These are phyloP conservation scores for Orycteropus afer DNA, from an alignment of 2,113 vertebrate species.

Conservation along the genomic window DNA sequence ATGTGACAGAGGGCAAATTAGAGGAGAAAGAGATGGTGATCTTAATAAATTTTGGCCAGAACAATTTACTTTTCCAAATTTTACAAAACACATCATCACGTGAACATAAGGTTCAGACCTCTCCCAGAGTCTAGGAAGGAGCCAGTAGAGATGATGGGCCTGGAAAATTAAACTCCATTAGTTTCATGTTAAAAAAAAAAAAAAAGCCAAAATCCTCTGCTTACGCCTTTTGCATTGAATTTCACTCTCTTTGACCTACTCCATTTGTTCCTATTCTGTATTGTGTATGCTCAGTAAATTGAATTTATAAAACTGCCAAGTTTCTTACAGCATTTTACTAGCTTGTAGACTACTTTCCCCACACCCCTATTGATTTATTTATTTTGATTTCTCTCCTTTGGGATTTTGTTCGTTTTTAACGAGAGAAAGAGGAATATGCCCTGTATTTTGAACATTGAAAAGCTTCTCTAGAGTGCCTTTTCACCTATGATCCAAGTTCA, in stretches of 20 bases:
- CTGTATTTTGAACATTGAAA: slow-evolving; percentile 40
- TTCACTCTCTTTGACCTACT: background rate
- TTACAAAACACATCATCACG: background rate
- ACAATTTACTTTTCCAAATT: background rate
- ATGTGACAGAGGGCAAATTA: background rate
- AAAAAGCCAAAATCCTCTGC: no score
- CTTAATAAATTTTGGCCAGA: background rate
- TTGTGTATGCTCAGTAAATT: background rate
- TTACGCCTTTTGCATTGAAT: background rate
- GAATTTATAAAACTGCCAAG: slow-evolving; percentile 10
- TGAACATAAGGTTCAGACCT: background rate
- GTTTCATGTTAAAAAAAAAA: background rate
- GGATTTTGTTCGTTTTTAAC: slow-evolving; percentile 19
- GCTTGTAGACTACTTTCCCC: background rate
- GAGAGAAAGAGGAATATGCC: background rate
- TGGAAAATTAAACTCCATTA: background rate
- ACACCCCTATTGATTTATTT: background rate
- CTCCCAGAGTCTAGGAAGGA: background rate
- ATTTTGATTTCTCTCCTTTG: slow-evolving; percentile 52
- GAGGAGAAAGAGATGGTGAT: background rate
- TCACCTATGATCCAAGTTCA: slow-evolving; percentile 17
- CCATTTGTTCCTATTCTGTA: background rate
- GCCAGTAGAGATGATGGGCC: background rate
- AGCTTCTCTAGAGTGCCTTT: background rate
- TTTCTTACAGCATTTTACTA: background rate